Base-by-base conservation (phyloP, 2,113 vertebrate species). In the Macaca mulatta region DNA sequence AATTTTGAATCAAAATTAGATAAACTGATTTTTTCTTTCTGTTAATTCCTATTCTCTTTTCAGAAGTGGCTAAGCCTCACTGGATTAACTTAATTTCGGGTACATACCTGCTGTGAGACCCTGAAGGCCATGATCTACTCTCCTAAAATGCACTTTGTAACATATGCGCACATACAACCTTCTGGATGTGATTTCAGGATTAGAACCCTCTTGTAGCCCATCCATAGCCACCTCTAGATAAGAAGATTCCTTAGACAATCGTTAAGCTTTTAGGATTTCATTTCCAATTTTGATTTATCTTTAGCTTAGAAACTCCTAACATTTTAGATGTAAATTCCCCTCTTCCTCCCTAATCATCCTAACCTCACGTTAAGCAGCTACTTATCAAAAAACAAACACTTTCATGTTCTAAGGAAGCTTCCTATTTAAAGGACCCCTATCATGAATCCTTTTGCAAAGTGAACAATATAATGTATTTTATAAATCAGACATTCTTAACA, bases 341-440 rank as follows among this genome's bases (percentile, higher is more conserved):
- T n/a, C 81, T 79, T 25, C 55, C 5, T 93, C 48, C 30, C 38
- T 83, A 75, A 86, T 22, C 38, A 83, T 72, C 59, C 5, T 43
- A 95, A 48, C 10, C 40, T 72, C 48, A 92, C 16, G 0, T 72
- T n/a, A 93, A 96, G 72, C 27, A 82, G n/a, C 32, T 79, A 88
- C 67, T 93, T 85, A 95, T 11, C 30, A 93, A 89, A 96, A 97
- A 92, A 57, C 78, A 93, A 78, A 87, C 4, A 92, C 17, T 77
- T 86, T 50, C 35, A 48, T 35, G 4, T 81, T 87, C 61, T 83
- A 90, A 93, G 82, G 43, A 95, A 43, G 52, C 59, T 89, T 93
- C 52, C n/a, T 89, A 75, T 83, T 92, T 89, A 95, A 89, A 89
- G 38, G 70, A 92, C 85, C 13, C 13, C 55, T 59, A 5, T 18